Conservation (phyloP, 2,113 vertebrate species). For the Rhegmatorhina hoffmannsi region DNA sequence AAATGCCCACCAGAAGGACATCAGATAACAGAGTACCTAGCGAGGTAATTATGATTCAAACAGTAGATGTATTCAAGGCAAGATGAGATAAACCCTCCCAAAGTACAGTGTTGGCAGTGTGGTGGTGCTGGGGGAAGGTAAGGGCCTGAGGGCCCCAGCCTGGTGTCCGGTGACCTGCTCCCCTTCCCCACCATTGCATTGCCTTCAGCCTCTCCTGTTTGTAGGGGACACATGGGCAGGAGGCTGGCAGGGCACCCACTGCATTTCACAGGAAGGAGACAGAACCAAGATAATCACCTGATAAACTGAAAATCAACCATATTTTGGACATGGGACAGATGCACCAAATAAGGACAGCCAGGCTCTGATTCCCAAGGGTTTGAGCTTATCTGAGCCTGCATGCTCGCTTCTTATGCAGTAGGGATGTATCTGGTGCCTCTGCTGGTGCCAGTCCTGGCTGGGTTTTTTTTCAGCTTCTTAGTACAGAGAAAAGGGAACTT, state of each 20-base stretch:
- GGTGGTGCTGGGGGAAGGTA: accelerated
- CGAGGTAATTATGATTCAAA: neutral
- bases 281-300: neutral
- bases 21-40: neutral
- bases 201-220: neutral
- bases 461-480: neutral
- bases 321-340: accelerated
- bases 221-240: accelerated
- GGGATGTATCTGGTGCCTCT: neutral
- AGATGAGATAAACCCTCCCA: neutral
- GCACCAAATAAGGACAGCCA: neutral
- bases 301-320: neutral
- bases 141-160: neutral
- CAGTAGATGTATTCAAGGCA: neutral
- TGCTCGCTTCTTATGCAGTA: accelerated
- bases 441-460: neutral
- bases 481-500: slow-evolving; percentile 18
- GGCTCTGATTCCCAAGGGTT: neutral
- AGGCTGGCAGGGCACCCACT: accelerated
- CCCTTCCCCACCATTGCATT: neutral
- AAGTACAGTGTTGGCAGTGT: accelerated
- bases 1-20: neutral
- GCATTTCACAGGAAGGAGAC: neutral
- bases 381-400: neutral
- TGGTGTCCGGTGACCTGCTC: neutral